These are phyloP conservation scores for Lanistes nyassanus DNA, from an alignment of 1,140 invertebrate genomes.

Conservation along the genomic window DNA sequence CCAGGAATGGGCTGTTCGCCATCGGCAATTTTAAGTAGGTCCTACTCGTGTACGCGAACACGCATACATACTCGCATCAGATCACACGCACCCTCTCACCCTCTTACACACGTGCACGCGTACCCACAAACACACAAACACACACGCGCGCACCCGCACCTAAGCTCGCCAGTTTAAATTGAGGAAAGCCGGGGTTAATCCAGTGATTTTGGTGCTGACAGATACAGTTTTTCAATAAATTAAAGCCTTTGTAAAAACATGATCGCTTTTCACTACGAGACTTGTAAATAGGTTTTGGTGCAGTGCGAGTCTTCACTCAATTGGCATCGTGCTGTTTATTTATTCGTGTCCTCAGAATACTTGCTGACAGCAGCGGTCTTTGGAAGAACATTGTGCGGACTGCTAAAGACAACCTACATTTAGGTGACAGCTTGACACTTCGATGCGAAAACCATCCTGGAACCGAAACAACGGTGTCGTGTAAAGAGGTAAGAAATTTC, in stretches of 20 bases:
- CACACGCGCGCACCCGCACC: neutral
- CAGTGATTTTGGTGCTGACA: too few relatives aligned
- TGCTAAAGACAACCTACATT: conserved; percentile 10
- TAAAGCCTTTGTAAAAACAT: too few relatives aligned
- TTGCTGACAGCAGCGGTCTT: conserved; percentile 20
- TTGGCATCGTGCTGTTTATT: too few relatives aligned
- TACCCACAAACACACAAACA: neutral
- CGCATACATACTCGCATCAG: too few relatives aligned
- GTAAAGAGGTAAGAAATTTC: conserved; percentile 13
- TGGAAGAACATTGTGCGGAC: conserved; percentile 27
- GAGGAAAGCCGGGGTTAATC: too few relatives aligned
- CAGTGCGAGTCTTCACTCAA: too few relatives aligned
- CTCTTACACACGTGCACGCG: neutral
- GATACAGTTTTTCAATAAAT: too few relatives aligned
- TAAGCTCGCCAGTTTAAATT: conserved; percentile 26
- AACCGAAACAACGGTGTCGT: conserved; percentile 35
- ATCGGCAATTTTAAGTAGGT: conserved; percentile 76
- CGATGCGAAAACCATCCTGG: conserved; percentile 63
- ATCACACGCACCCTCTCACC: neutral
- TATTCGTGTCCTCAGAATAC: conserved; percentile 48
- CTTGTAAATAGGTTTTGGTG: too few relatives aligned
- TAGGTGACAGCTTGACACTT: conserved; percentile 22
- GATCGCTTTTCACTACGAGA: too few relatives aligned
- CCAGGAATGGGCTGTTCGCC: conserved; percentile 77
- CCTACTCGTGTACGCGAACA: too few relatives aligned